Evolutionary conservation across 2,113 vertebrate species (phyloP).

Genomic region (Corvus moneduloides): DNA sequence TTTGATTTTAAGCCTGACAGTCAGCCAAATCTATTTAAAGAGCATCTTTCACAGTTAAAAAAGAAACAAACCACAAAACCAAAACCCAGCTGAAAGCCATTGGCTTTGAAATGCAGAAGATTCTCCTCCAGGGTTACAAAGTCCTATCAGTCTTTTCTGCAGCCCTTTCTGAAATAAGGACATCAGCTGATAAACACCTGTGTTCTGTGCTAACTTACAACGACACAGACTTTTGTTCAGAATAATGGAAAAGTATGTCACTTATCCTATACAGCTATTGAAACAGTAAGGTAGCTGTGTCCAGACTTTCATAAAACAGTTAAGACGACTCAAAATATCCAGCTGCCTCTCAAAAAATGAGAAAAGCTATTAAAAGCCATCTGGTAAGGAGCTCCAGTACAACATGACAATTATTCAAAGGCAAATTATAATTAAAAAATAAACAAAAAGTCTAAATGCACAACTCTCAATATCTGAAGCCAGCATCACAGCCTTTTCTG

Average conservation of each 20-base stretch:
- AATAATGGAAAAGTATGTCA: neutral
- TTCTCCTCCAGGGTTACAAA: neutral
- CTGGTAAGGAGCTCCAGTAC: neutral
- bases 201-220: neutral
- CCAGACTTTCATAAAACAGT: neutral
- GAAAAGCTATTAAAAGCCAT: neutral
- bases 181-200: neutral
- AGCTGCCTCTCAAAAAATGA: neutral
- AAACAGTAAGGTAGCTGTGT: neutral
- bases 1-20: slow-evolving; percentile 58
- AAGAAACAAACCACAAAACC: neutral
- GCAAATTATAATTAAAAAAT: neutral
- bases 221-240: neutral
- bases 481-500: neutral
- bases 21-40: slow-evolving; percentile 57
- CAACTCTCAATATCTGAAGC: neutral
- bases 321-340: neutral
- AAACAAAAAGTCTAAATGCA: neutral
- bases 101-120: neutral
- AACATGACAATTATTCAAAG: neutral
- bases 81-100: neutral
- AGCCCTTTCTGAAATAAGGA: neutral
- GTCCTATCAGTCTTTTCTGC: neutral
- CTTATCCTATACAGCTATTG: neutral
- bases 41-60: neutral